Conservation (phyloP, 2,888 invertebrate species). For the Buathra laborator region DNA sequence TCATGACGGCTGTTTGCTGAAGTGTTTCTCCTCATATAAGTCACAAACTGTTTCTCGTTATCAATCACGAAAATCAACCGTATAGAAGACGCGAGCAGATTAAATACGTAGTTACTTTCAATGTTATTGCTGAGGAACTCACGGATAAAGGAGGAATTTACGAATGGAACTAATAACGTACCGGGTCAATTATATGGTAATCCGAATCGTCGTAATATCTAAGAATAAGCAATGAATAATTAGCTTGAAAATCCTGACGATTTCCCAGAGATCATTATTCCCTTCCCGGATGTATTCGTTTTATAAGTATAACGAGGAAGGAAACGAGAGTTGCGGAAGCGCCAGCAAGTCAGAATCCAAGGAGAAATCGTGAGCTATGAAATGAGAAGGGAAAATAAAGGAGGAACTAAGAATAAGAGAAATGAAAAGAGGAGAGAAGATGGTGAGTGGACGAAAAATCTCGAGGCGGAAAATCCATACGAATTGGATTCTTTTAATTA, state of each 20-base stretch:
- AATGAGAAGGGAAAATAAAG: slow-evolving; percentile 31
- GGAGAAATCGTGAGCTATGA: slow-evolving; percentile 65
- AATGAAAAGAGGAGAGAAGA: slow-evolving; percentile 49
- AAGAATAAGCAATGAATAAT: neutral
- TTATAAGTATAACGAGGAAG: slow-evolving; percentile 34
- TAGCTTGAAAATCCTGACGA: neutral
- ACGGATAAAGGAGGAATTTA: too few species aligned
- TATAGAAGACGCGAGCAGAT: neutral
- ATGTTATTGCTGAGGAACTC: neutral
- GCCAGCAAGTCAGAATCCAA: slow-evolving; percentile 55
- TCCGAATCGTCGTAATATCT: too few species aligned
- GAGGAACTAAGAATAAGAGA: slow-evolving; percentile 39
- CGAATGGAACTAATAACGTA: too few species aligned
- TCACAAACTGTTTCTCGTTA: neutral
- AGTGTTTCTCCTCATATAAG: neutral
- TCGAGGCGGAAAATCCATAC: slow-evolving; percentile 69
- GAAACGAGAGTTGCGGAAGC: slow-evolving; percentile 23
- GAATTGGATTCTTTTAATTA: slow-evolving; percentile 70
- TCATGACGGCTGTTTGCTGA: neutral
- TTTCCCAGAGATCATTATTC: neutral
- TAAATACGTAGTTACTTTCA: neutral
- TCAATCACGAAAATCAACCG: neutral
- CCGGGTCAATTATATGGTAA: too few species aligned
- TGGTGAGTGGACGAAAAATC: slow-evolving; percentile 66
- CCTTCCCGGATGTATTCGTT: slow-evolving; percentile 27